Conservation (phyloP, 2,888 invertebrate genomes). For the Microctonus aethiopoides region DNA sequence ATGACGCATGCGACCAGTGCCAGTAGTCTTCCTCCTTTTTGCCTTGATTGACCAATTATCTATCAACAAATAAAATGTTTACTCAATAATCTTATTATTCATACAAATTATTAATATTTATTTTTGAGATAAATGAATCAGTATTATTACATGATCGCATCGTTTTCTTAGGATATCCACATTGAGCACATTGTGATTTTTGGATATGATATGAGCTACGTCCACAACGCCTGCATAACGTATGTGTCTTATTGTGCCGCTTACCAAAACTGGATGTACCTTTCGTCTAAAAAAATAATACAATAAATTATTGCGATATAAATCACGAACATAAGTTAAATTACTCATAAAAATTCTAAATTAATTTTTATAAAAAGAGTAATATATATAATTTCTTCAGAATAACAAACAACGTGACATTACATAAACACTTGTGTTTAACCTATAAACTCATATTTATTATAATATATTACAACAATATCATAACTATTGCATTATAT, state of each 20-base stretch:
- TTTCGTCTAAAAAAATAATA: constrained; percentile 97
- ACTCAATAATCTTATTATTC: constrained; percentile 15
- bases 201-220: constrained; percentile 98
- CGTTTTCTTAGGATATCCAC: constrained; percentile 96
- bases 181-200: constrained; percentile 96
- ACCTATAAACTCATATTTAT: background rate
- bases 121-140: background rate
- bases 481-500: background rate
- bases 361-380: background rate
- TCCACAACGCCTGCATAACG: constrained; percentile 98
- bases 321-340: background rate
- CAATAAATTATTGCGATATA: constrained; percentile 30
- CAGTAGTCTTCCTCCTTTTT: constrained; percentile 99
- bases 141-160: constrained; percentile 92
- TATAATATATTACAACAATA: background rate
- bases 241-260: constrained; percentile 99
- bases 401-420: no score
- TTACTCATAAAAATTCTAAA: background rate
- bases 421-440: background rate
- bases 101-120: background rate
- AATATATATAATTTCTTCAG: no score
- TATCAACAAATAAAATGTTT: constrained; percentile 63
- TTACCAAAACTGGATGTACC: constrained; percentile 99
- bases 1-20: constrained; percentile 97
- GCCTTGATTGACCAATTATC: constrained; percentile 99